Base-by-base conservation (phyloP, 2,113 vertebrate genomes). In the Tursiops truncatus region DNA sequence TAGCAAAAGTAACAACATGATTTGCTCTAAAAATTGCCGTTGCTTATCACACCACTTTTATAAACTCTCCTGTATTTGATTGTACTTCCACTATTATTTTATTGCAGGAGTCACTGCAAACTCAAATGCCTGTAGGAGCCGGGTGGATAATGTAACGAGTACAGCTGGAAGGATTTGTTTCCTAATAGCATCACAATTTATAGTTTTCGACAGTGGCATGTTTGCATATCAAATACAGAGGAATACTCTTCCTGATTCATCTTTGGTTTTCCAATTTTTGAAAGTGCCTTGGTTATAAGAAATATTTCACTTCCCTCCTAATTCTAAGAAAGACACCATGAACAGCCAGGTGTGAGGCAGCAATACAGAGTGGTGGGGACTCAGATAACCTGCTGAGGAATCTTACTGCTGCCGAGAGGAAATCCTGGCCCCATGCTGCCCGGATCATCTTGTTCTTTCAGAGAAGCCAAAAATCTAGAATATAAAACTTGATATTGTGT, bases 191-290 rank as follows among this genome's bases (percentile, higher is more conserved):
- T 47, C 70, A 53, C n/a, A 82, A 79, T 82, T 82, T 83, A 77
- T 73, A 89, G 25, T 83, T 86, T 71, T 63, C 25, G 92, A 56
- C 65, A 89, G 26, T 25, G 91, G 38, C 47, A 31, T 25, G 47
- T 91, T 91, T 87, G 41, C 18, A 23, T 79, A 63, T 82, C 25
- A 68, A 70, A 89, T 86, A 41, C 21, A 91, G 36, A 92, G n/a
- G 31, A 70, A 91, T 58, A 83, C 36, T 47, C 44, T 96, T 90
- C 73, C 71, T 71, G 47, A 91, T 80, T 82, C 23, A 65, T 81
- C 33, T 88, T 84, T 86, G 90, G 33, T 50, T 95, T 96, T 85
- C 82, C 80, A 81, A 50, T 62, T 62, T 77, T 92, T 95, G 50
- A 65, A 82, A 93, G 20, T 63, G 60, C 8, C 17, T 93, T 86